These are phyloP conservation scores for Notarius quadriscutis DNA, from an alignment of 2,113 vertebrate species.

Conservation along the genomic window DNA sequence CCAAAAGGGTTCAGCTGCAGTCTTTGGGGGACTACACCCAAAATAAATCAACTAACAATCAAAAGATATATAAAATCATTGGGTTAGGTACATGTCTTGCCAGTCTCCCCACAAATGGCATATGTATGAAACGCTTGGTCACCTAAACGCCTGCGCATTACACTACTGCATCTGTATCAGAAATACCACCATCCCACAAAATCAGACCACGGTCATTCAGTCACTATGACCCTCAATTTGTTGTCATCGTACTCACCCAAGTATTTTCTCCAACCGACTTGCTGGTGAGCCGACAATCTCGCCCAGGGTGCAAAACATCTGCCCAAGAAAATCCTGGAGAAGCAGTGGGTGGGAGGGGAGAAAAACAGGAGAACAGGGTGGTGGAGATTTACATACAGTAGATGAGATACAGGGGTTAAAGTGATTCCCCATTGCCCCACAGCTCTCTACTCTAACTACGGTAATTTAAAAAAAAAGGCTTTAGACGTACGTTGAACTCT, in stretches of 20 bases:
- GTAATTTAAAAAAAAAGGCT: conserved; percentile 35
- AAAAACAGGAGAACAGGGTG: not conserved
- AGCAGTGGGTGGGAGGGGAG: conserved; percentile 16
- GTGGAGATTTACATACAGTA: conserved; percentile 19
- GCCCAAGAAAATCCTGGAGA: conserved; percentile 90
- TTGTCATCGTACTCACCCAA: conserved; percentile 79
- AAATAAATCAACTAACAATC: not conserved
- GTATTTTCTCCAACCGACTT: conserved; percentile 90
- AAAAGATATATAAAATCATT: not conserved
- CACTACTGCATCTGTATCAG: not conserved
- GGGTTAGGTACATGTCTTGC: not conserved
- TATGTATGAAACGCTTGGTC: not conserved
- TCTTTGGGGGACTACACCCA: not conserved
- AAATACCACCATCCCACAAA: not conserved
- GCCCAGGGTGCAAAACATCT: conserved; percentile 91
- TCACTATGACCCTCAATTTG: not conserved
- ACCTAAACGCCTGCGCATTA: not conserved
- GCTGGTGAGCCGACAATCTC: conserved; percentile 92
- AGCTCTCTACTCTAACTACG: conserved; percentile 31
- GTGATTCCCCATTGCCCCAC: conserved; percentile 21
- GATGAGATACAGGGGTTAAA: conserved; percentile 6
- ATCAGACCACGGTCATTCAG: not conserved
- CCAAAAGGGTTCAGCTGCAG: not conserved
- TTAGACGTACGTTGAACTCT: conserved; percentile 77
- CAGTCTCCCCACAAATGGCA: not conserved